A percentile compares a stretch with the other conserved stretches of the same genome.
Evolutionary conservation across 2,797 vertebrate genomes (phyloP).

Genomic region (Benthosema pterotum): DNA sequence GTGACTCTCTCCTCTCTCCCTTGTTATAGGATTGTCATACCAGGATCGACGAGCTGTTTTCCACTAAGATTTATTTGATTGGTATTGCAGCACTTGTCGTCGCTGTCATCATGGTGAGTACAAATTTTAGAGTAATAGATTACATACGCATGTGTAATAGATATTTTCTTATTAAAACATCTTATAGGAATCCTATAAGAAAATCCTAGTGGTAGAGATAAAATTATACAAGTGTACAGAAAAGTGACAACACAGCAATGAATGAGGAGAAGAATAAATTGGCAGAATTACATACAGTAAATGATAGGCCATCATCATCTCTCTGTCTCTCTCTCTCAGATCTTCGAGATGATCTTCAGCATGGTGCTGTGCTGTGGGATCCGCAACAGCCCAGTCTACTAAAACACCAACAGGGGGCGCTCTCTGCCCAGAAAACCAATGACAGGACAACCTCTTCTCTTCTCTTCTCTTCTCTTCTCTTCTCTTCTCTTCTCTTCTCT

Average conservation of each 20-base stretch:
- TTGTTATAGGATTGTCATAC: slow-evolving; percentile 79
- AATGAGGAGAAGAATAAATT: too few relatives aligned
- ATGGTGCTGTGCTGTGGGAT: slow-evolving; percentile 99
- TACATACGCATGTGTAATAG: too few relatives aligned
- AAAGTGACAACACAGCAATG: too few relatives aligned
- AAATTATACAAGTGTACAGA: too few relatives aligned
- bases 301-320: slow-evolving; percentile 2
- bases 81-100: slow-evolving; percentile 92
- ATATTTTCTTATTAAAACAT: too few relatives aligned
- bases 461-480: neutral
- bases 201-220: too few relatives aligned
- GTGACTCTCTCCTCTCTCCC: neutral
- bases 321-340: slow-evolving; percentile 65
- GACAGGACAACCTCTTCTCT: slow-evolving; percentile 5
- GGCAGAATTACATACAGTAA: too few relatives aligned
- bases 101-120: slow-evolving; percentile 94
- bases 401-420: slow-evolving; percentile 32
- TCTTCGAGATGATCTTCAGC: slow-evolving; percentile 84
- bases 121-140: neutral
- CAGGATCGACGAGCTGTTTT: slow-evolving; percentile 86
- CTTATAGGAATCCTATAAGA: too few relatives aligned
- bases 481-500: neutral
- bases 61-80: slow-evolving; percentile 90
- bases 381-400: slow-evolving; percentile 96
- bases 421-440: slow-evolving; percentile 15